phyloP scores from a whole-genome alignment of 2,797 vertebrate species.

The Triplophysa yarkandensis region DNA sequence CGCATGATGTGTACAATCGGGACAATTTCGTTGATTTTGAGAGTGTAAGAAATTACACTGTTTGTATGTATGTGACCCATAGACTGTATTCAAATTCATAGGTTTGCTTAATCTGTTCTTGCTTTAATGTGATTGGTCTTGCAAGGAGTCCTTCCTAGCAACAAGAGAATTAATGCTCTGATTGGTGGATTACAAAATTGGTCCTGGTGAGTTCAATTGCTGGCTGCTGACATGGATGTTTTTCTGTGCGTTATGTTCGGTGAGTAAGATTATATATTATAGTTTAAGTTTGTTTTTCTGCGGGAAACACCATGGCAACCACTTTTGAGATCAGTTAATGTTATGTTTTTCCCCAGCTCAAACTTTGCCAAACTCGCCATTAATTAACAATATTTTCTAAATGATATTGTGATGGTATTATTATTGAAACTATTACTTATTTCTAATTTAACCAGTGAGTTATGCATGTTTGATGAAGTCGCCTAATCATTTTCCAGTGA shows the following conservation, averaged over 20 bases:
- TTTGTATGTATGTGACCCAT: too few species aligned
- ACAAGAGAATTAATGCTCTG: too few species aligned
- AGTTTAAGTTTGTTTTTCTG: neutral
- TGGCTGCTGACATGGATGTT: too few species aligned
- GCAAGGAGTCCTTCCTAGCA: neutral
- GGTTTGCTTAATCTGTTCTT: too few species aligned
- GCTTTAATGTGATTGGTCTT: too few species aligned
- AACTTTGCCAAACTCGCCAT: neutral
- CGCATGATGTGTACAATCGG: too few species aligned
- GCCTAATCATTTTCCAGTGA: neutral
- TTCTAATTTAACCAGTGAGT: neutral
- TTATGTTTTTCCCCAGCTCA: neutral
- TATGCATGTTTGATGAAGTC: neutral
- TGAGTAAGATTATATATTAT: neutral
- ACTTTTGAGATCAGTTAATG: neutral
- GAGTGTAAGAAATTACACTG: too few species aligned
- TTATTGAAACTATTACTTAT: constrained; percentile 6
- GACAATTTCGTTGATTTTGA: too few species aligned
- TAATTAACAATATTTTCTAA: neutral
- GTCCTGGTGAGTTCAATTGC: neutral
- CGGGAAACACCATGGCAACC: neutral
- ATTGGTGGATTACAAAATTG: neutral
- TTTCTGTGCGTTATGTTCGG: too few species aligned
- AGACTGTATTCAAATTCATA: too few species aligned
- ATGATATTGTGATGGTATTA: constrained; percentile 6